Conservation (phyloP, 2,888 invertebrate genomes). For the Philereme transversata region DNA sequence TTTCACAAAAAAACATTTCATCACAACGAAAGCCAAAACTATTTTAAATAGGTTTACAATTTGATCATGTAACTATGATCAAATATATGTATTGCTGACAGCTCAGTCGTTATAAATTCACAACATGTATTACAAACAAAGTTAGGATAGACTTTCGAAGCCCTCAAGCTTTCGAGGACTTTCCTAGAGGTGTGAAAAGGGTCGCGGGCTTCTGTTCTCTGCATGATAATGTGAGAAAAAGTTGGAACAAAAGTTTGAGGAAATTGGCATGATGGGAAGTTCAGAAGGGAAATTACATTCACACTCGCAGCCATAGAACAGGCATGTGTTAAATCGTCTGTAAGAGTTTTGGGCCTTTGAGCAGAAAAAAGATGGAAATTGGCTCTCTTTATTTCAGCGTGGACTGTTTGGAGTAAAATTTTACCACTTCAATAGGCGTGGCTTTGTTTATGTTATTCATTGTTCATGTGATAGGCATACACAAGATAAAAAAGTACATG, state of each 20-base stretch:
- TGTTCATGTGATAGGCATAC: no score
- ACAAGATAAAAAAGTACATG: no score
- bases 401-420: no score
- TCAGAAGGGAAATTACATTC: not conserved
- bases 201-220: slow-evolving; percentile 27
- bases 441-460: no score
- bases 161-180: slow-evolving; percentile 25
- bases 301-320: no score
- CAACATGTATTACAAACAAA: slow-evolving; percentile 39
- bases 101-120: slow-evolving; percentile 37
- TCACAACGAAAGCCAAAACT: slow-evolving; percentile 2
- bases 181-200: slow-evolving; percentile 38
- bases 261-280: not conserved
- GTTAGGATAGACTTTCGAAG: slow-evolving; percentile 32
- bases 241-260: slow-evolving; percentile 21
- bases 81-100: slow-evolving; percentile 27
- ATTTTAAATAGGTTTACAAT: slow-evolving; percentile 16
- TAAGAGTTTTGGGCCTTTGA: no score
- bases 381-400: no score
- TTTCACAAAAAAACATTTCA: not conserved
- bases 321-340: no score
- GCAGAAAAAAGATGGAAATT: no score
- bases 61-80: slow-evolving; percentile 27
- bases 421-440: no score
- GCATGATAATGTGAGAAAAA: slow-evolving; percentile 35